Base-by-base conservation (phyloP, 2,888 invertebrate species). In the Trissoscelio sp. region DNA sequence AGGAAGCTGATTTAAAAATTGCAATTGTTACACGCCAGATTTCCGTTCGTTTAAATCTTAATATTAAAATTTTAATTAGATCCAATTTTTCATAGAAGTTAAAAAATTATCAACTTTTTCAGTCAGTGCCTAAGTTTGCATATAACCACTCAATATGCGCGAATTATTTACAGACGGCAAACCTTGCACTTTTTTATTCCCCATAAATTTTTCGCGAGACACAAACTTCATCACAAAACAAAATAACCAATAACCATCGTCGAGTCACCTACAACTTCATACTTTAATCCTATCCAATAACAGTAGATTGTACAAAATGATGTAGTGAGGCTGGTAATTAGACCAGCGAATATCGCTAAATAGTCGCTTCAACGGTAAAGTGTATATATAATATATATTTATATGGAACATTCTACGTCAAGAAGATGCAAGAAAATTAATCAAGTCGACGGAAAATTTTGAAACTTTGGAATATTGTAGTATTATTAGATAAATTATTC, bases 281-380 rank as follows among this genome's bases (percentile, higher is more conserved):
- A 46, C 31, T 53, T 37, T 20, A 53, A 31, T 44, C 31, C 53
- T 42, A 73, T 62, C 34, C 14, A 42, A 73, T 62, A 62, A 73
- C 31, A 22, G 22, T 46, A 14, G 55, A 64, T 74, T 57, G 64
- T 74, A 74, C 64, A 74, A 74, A 74, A 74, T 74, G 64, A 64
- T 64, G 44, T 57, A 64, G 55, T 22, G 55, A 18, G 4, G 73
- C 42, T 12, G 48, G 48, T 24, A 12, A 24, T 48, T 24, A 22
- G 12, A 24, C 48, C 48, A 48, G 24, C 42, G 11, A 55, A 39
- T 48, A 51, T 48, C 53, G 55, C 42, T 74, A 66, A 57, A 58
- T 66, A 66, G 16, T 57, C 48, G 42, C 24, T 37, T 72, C 53
- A 42, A 39, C 28, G 62, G 16, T 57, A 9, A 70, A 48, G 42